phyloP scores from a whole-genome alignment of 2,113 vertebrate genomes.

The Perccottus glenii region DNA sequence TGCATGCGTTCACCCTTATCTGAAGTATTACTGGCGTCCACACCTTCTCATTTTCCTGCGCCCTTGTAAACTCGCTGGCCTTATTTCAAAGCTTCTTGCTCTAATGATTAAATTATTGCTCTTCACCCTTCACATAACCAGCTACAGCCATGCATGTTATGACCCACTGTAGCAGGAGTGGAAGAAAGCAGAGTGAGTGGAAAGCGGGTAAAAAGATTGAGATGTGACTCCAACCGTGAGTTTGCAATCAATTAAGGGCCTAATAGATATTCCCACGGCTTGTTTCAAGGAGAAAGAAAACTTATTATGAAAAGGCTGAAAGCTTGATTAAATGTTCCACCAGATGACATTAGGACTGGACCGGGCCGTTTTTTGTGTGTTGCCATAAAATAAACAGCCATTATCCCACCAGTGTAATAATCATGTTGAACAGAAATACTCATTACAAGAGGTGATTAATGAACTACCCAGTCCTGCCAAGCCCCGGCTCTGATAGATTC shows the following conservation, averaged over 20 bases:
- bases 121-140: constrained; percentile 47
- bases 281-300: constrained; percentile 58
- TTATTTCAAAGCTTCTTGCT: constrained; percentile 37
- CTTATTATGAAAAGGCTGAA: constrained; percentile 45
- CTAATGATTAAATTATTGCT: constrained; percentile 61
- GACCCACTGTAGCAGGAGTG: constrained; percentile 36
- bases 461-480: constrained; percentile 71
- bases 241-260: constrained; percentile 63
- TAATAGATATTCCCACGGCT: constrained; percentile 62
- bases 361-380: constrained; percentile 41
- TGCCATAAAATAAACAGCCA: constrained; percentile 67
- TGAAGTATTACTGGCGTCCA: background rate
- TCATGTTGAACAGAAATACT: constrained; percentile 70
- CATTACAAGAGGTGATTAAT: constrained; percentile 75
- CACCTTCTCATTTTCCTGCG: constrained; percentile 22
- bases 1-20: constrained; percentile 10
- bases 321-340: constrained; percentile 52
- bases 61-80: constrained; percentile 38
- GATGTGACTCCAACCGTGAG: constrained; percentile 54
- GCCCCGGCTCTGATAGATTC: constrained; percentile 52
- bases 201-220: constrained; percentile 41
- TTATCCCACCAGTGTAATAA: constrained; percentile 70
- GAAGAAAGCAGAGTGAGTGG: constrained; percentile 12
- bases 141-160: constrained; percentile 26
- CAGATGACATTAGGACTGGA: constrained; percentile 44